Evolutionary conservation across 2,888 invertebrate genomes (phyloP).

Genomic region (Callimorpha dominula): DNA sequence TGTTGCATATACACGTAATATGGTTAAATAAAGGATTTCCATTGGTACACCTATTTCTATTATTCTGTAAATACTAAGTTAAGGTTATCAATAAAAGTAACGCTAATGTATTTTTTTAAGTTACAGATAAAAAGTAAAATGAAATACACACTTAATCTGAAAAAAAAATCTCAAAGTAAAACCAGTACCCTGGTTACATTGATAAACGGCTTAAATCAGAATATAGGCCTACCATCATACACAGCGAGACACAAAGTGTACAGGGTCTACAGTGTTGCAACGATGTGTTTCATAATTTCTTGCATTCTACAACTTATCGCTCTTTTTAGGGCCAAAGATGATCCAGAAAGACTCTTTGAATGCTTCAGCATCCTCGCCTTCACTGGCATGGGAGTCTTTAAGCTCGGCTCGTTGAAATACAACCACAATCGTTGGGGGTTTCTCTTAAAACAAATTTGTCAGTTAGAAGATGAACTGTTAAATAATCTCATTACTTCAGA

Average conservation of each 20-base stretch:
- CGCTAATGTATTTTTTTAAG: background rate
- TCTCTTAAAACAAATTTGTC: constrained; percentile 55
- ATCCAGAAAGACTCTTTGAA: constrained; percentile 65
- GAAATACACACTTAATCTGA: background rate
- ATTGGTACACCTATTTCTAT: background rate
- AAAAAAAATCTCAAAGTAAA: background rate
- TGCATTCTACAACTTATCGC: constrained; percentile 61
- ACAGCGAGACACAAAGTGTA: constrained; percentile 41
- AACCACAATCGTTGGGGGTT: constrained; percentile 58
- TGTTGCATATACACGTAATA: background rate
- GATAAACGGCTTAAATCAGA: constrained; percentile 42
- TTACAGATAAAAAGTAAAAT: constrained; percentile 9
- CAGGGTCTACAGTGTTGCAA: constrained; percentile 53
- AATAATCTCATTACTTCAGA: constrained; percentile 34
- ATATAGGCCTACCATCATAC: constrained; percentile 55
- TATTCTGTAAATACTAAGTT: background rate
- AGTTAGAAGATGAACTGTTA: constrained; percentile 60
- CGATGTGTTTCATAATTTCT: constrained; percentile 56
- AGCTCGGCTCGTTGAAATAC: constrained; percentile 61
- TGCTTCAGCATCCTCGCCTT: constrained; percentile 72
- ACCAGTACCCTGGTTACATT: constrained; percentile 22
- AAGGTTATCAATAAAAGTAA: background rate
- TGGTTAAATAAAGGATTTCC: background rate
- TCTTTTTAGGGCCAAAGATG: constrained; percentile 56
- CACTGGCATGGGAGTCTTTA: constrained; percentile 69